Base-by-base conservation (phyloP, 37 sponge, comb jelly and placozoan genomes). In the Ephydatia muelleri region DNA sequence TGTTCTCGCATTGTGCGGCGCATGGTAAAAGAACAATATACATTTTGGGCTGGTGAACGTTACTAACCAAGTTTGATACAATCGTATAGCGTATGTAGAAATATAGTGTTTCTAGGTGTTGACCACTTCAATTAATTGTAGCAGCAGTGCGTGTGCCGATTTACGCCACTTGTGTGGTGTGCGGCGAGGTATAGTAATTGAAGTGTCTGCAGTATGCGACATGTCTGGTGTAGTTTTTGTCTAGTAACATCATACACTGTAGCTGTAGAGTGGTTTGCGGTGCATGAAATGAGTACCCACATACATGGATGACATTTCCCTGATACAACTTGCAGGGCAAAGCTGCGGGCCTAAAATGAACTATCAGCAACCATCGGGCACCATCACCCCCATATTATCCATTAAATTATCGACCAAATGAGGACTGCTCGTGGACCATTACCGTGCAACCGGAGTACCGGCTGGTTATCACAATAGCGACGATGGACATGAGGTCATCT, bases 311-410 rank as follows among this genome's bases (percentile, higher is more conserved):
- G 1, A 57, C 16, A 13, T 13, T 5, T 57, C 9, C 19, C 12
- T 57, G 1, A 13, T 21, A 1, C 9, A 5, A 57, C 16, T 13
- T 68, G 38, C 79, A 91, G 91, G 66, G 0, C 37, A 78, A 68
- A 72, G 48, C 33, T 91, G 91, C 83, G 91, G 91, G 27, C 89
- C 84, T 0, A 66, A 73, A 38, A 81, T 37, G 28, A 33, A n/a
- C 29, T 91, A 70, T 76, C 65, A 26, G 1, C 67, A 32, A 3
- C 83, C 69, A 11, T 83, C 80, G 16, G 87, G 82, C 22, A 71
- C 83, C 26, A 91, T 91, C 73, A 76, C 83, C 91, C 12, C 91
- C 91, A 40, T 83, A 91, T 19, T 82, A 83, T 64, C 91, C 91
- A 37, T 22, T 91, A 3, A 70, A 38, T 68, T 91, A 86, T 34